Percentiles rank a stretch among this genome's conserved stretches.
Conservation (phyloP, 2,797 vertebrate genomes). For the Sebastes minor region DNA sequence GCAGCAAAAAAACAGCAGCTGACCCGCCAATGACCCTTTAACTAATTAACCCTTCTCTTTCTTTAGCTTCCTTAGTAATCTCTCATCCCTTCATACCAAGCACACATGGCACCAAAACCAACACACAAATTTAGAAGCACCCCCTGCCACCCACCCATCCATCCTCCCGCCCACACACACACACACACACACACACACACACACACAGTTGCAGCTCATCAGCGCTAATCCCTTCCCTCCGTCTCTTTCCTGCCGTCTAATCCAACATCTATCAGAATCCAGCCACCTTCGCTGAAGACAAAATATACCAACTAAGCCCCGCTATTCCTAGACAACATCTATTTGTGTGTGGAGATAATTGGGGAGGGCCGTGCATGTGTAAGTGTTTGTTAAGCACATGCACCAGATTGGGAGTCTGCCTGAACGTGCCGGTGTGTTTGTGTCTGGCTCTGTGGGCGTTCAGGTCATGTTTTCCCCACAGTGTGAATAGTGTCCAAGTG, state of each 20-base stretch:
- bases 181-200: slow-evolving; percentile 25
- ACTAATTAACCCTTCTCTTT: slow-evolving; percentile 69
- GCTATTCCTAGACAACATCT: slow-evolving; percentile 73
- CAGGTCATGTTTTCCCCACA: slow-evolving; percentile 44
- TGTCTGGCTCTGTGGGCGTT: slow-evolving; percentile 27
- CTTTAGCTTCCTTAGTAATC: slow-evolving; percentile 47
- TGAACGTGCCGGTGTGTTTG: slow-evolving; percentile 36
- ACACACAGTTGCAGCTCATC: slow-evolving; percentile 58
- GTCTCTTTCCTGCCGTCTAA: slow-evolving; percentile 78
- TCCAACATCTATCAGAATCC: slow-evolving; percentile 77
- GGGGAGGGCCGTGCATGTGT: slow-evolving; percentile 31
- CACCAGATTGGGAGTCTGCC: slow-evolving; percentile 25
- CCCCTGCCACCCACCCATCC: slow-evolving; percentile 9
- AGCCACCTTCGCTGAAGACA: slow-evolving; percentile 74
- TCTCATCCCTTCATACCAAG: slow-evolving; percentile 32
- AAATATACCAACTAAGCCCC: slow-evolving; percentile 73
- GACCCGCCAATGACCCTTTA: slow-evolving; percentile 58
- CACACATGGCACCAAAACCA: slow-evolving; percentile 29
- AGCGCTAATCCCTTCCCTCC: slow-evolving; percentile 73
- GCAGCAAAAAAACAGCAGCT: slow-evolving; percentile 23
- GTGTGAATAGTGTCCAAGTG: slow-evolving; percentile 37
- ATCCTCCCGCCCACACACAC: slow-evolving; percentile 23
- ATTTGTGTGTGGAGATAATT: slow-evolving; percentile 68
- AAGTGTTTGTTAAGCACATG: slow-evolving; percentile 31
- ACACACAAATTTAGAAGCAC: slow-evolving; percentile 46